Evolutionary conservation across 2,113 vertebrate genomes (phyloP).

Genomic region (Mustela nigripes): DNA sequence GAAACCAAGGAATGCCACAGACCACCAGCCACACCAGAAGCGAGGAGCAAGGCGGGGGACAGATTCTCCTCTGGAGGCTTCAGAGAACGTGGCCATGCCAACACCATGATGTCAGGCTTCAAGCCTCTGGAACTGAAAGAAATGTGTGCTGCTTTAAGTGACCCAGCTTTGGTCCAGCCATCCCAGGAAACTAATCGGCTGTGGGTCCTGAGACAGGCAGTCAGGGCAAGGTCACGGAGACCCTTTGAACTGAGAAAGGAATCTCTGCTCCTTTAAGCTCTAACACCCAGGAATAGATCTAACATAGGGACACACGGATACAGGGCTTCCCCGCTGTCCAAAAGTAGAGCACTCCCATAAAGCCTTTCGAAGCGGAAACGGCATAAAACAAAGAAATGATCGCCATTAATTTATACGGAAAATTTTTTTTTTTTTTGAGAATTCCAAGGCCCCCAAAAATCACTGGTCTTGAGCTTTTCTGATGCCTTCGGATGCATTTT

Average conservation of each 20-base stretch:
- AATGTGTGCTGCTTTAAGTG: not conserved
- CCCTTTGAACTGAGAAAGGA: not conserved
- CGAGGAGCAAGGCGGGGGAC: not conserved
- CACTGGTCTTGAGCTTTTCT: not conserved
- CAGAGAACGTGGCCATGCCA: rapidly evolving
- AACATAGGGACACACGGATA: not conserved
- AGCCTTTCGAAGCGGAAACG: not conserved
- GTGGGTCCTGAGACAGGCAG: not conserved
- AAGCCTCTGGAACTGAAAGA: not conserved
- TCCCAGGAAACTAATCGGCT: not conserved
- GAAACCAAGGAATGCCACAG: not conserved
- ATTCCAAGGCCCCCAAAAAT: not conserved
- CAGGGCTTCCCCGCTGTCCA: not conserved
- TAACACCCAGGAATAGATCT: not conserved
- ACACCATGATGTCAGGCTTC: rapidly evolving
- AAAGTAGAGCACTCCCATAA: not conserved
- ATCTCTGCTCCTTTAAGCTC: no score
- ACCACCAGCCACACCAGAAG: not conserved
- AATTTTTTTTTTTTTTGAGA: not conserved
- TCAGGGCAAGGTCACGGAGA: no score
- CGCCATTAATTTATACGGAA: not conserved
- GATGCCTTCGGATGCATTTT: not conserved
- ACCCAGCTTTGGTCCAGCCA: no score
- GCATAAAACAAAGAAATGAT: not conserved
- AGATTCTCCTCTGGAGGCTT: not conserved